Conservation (phyloP, 1,140 invertebrate genomes). For the Cydia amplana region DNA sequence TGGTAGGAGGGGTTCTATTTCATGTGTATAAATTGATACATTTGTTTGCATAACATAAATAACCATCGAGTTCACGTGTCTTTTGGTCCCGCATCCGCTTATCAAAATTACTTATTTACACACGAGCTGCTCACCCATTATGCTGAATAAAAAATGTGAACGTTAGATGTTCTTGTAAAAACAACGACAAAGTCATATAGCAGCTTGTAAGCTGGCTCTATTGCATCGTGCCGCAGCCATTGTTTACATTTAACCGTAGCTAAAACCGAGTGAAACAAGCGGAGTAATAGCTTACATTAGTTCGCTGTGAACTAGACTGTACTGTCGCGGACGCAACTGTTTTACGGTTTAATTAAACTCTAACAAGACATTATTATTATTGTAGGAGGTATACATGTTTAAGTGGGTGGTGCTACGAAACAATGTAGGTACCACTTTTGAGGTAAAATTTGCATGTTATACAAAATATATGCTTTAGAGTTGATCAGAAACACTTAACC, state of each 20-base stretch:
- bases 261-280: constrained; percentile 34
- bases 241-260: constrained; percentile 25
- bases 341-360: constrained; percentile 35
- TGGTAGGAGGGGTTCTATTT: too few relatives aligned
- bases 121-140: background rate
- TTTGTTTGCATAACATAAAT: too few relatives aligned
- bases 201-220: constrained; percentile 24
- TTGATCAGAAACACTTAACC: too few relatives aligned
- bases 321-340: constrained; percentile 33
- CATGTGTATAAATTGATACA: too few relatives aligned
- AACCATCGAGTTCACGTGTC: too few relatives aligned
- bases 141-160: background rate
- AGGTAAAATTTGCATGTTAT: background rate
- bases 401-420: background rate
- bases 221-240: constrained; percentile 4
- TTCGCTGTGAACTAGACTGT: constrained; percentile 35
- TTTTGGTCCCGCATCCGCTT: too few relatives aligned
- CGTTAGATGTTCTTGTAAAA: background rate
- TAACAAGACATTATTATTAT: constrained; percentile 11
- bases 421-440: background rate
- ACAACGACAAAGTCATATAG: background rate
- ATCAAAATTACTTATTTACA: too few relatives aligned
- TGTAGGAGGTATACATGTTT: constrained; percentile 8
- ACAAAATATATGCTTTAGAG: background rate
- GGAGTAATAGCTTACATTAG: constrained; percentile 49